These are phyloP conservation scores for Stratiolaelaps scimitus DNA, from an alignment of 1,140 invertebrate genomes.

Conservation along the genomic window DNA sequence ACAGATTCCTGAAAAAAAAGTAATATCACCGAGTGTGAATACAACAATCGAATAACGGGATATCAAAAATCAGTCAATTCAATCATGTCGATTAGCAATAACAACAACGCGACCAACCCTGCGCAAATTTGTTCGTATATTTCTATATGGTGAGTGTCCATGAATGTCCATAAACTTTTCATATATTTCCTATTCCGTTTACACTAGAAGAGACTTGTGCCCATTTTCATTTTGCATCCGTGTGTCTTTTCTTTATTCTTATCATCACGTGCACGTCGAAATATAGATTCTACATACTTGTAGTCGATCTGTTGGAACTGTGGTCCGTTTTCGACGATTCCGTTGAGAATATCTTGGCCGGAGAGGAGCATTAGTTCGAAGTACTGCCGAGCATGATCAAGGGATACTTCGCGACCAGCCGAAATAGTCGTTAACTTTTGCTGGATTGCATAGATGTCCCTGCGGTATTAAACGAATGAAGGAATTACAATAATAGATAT, in stretches of 20 bases:
- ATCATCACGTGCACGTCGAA: too few relatives aligned
- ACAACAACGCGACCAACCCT: too few relatives aligned
- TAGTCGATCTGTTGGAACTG: constrained; percentile 71
- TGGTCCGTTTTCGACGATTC: constrained; percentile 61
- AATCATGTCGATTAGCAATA: too few relatives aligned
- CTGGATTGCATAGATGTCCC: constrained; percentile 69
- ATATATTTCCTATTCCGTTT: not conserved
- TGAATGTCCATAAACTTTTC: too few relatives aligned
- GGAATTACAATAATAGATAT: too few relatives aligned
- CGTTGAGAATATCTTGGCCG: constrained; percentile 68
- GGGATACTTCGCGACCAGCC: constrained; percentile 59
- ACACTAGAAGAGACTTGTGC: not conserved
- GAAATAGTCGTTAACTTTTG: constrained; percentile 74
- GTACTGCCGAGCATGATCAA: constrained; percentile 72
- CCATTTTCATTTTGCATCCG: not conserved
- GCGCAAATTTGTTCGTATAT: too few relatives aligned
- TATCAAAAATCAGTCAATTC: too few relatives aligned
- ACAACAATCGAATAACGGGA: too few relatives aligned
- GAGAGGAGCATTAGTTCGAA: constrained; percentile 69
- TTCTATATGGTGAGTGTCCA: too few relatives aligned
- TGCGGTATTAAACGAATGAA: constrained; percentile 42
- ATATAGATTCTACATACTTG: constrained; percentile 35
- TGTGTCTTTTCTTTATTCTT: too few relatives aligned
- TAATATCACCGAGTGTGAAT: too few relatives aligned
- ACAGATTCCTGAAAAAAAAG: constrained; percentile 15